phyloP scores from a whole-genome alignment of 2,113 vertebrate species.

The Ammodramus savannarum region DNA sequence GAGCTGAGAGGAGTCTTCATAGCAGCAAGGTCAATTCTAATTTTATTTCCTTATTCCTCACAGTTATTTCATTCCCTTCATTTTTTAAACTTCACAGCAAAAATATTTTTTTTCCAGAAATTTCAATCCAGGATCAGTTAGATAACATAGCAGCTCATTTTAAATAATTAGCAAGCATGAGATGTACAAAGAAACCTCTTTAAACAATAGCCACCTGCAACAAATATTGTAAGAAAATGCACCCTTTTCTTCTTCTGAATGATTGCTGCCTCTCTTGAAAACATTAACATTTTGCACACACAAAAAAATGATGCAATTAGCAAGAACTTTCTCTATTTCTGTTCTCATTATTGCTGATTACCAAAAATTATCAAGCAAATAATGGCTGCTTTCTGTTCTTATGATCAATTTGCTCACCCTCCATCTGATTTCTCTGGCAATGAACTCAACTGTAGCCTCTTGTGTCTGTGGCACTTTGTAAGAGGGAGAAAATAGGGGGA shows the following conservation, averaged over 20 bases:
- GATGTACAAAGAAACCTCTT: not conserved
- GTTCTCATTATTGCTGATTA: conserved; percentile 61
- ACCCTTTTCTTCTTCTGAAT: not conserved
- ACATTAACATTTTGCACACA: conserved; percentile 32
- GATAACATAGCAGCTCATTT: not conserved
- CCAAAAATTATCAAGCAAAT: conserved; percentile 58
- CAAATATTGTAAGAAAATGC: not conserved
- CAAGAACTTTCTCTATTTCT: conserved; percentile 51
- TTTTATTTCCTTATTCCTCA: conserved; percentile 49
- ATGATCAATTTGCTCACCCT: conserved; percentile 50
- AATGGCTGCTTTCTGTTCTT: conserved; percentile 27
- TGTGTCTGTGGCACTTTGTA: not conserved
- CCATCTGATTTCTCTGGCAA: conserved; percentile 48
- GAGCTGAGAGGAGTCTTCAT: conserved; percentile 22
- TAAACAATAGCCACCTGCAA: conserved; percentile 28
- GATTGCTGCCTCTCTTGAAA: conserved; percentile 1
- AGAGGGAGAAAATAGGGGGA: not conserved
- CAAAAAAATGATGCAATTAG: conserved; percentile 27
- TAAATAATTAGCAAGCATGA: not conserved
- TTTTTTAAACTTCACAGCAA: conserved; percentile 10
- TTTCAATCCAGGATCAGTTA: not conserved
- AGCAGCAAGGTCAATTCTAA: conserved; percentile 69
- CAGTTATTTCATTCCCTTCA: conserved; percentile 26
- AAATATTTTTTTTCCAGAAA: not conserved
- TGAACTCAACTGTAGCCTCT: conserved; percentile 4